These are phyloP conservation scores for Myiozetetes cayanensis DNA, from an alignment of 2,113 vertebrate genomes.

Conservation along the genomic window DNA sequence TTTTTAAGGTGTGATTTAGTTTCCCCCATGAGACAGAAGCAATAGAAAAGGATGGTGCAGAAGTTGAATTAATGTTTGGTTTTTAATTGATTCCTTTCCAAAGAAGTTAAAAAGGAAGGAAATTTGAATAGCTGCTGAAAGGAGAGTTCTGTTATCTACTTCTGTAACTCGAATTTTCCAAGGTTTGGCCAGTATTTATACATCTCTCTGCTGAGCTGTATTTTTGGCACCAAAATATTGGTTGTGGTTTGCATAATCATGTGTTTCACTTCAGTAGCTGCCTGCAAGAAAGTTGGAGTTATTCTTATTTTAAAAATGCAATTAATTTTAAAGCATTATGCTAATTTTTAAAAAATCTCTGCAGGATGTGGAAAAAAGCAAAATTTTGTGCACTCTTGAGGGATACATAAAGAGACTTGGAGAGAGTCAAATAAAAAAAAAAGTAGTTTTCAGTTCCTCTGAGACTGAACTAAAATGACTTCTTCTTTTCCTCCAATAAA, in stretches of 20 bases:
- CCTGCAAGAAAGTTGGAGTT: neutral
- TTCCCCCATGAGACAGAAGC: neutral
- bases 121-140: conserved; percentile 26
- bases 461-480: neutral
- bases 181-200: neutral
- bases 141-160: conserved; percentile 20
- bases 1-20: conserved; percentile 5
- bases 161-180: neutral
- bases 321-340: conserved; percentile 24
- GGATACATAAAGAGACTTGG: neutral
- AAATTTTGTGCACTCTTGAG: neutral
- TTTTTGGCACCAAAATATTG: conserved; percentile 44
- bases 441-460: neutral
- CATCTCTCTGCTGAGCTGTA: conserved; percentile 3
- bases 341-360: neutral
- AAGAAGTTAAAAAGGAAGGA: conserved; percentile 1
- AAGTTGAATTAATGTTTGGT: neutral
- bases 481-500: neutral
- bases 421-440: neutral
- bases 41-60: neutral
- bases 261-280: neutral
- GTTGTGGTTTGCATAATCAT: conserved; percentile 21
- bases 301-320: conserved; percentile 2
- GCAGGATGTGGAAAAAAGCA: neutral
- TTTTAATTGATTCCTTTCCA: conserved; percentile 29